phyloP scores from a whole-genome alignment of 1,140 invertebrate genomes.

The Platyscapa corneri region DNA sequence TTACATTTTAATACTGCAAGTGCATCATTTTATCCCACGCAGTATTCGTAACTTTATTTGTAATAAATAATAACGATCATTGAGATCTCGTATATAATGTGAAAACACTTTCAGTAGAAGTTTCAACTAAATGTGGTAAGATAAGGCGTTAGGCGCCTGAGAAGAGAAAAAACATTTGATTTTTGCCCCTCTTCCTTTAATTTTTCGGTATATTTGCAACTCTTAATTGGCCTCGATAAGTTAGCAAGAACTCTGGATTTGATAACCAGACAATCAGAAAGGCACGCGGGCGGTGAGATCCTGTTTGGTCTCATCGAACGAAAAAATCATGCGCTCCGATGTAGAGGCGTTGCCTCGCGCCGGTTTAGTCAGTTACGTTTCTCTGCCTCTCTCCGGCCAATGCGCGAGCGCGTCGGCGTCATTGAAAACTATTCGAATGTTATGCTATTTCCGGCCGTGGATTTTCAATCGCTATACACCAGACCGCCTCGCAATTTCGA shows the following conservation, averaged over 20 bases:
- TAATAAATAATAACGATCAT: no score
- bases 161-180: no score
- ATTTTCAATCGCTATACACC: conserved; percentile 37
- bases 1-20: no score
- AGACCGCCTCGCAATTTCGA: background rate
- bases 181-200: no score
- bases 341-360: background rate
- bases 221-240: no score
- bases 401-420: conserved; percentile 30
- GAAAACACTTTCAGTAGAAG: no score
- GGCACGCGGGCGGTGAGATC: background rate
- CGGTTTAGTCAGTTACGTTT: background rate
- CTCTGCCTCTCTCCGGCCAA: background rate
- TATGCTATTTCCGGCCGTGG: conserved; percentile 45
- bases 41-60: no score
- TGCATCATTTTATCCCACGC: no score
- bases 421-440: conserved; percentile 50
- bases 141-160: no score
- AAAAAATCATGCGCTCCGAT: background rate
- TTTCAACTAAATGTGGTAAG: no score
- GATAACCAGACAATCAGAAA: background rate
- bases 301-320: background rate
- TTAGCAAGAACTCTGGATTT: background rate
- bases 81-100: no score
- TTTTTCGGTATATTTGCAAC: no score